These are phyloP conservation scores for Phyllostomus discolor DNA, from an alignment of 2,113 vertebrate genomes.

Conservation along the genomic window DNA sequence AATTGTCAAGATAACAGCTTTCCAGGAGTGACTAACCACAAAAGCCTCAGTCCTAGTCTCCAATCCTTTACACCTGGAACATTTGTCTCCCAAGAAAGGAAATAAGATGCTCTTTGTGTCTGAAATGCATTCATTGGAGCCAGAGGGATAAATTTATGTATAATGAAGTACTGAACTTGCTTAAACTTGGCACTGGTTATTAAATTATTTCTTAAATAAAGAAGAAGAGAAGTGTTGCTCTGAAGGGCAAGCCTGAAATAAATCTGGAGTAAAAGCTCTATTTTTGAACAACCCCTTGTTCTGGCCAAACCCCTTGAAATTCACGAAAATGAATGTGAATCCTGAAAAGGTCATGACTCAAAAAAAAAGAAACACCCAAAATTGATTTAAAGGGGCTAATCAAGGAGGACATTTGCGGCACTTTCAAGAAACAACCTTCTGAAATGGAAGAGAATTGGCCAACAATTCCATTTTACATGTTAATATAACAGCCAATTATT, in stretches of 20 bases:
- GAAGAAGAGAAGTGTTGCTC: background rate
- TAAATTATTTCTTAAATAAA: constrained; percentile 48
- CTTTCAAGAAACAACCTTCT: constrained; percentile 73
- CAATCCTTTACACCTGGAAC: background rate
- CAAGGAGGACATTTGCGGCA: constrained; percentile 63
- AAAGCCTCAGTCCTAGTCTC: background rate
- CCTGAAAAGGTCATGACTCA: constrained; percentile 73
- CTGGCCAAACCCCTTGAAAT: constrained; percentile 74
- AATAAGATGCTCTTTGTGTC: background rate
- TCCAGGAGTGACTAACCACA: background rate
- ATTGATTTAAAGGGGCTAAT: constrained; percentile 78
- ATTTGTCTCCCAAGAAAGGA: background rate
- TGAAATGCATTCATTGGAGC: constrained; percentile 20
- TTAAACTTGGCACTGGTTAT: constrained; percentile 30
- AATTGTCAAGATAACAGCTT: background rate
- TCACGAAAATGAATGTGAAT: constrained; percentile 66
- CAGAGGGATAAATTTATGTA: background rate
- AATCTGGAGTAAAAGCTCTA: background rate
- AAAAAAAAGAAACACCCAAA: constrained; percentile 72
- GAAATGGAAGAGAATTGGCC: constrained; percentile 69
- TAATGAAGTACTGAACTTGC: constrained; percentile 3
- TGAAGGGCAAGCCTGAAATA: background rate
- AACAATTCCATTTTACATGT: constrained; percentile 66
- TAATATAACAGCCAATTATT: constrained; percentile 69
- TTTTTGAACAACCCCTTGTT: constrained; percentile 43